Conservation (phyloP, 2,797 vertebrate species). For the Forpus xanthops region DNA sequence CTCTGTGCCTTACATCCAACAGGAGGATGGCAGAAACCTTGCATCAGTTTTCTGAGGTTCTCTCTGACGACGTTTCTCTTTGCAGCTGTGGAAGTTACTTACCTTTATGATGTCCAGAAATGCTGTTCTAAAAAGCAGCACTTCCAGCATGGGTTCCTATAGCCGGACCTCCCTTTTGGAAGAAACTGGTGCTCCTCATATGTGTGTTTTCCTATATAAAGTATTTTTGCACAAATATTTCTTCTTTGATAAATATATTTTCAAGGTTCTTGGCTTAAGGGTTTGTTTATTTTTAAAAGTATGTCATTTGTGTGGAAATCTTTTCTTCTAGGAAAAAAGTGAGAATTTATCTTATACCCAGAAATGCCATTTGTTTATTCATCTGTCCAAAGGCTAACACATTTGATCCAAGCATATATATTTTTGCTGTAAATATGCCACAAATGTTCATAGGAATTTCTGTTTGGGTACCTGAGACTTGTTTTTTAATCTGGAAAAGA, state of each 20-base stretch:
- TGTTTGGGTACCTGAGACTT: not conserved
- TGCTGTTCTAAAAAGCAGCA: not conserved
- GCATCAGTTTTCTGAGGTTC: not conserved
- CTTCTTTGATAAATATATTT: not conserved
- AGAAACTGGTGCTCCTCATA: not conserved
- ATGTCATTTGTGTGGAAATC: not conserved
- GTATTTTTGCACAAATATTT: not conserved
- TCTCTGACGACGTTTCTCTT: not conserved
- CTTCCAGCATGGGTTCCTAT: not conserved
- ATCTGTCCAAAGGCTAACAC: not conserved
- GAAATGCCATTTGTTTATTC: not conserved
- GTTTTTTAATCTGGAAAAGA: not conserved
- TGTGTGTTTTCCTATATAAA: not conserved
- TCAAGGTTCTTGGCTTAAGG: not conserved
- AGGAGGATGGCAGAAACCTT: not conserved
- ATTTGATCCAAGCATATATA: not conserved
- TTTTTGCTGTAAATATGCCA: not conserved
- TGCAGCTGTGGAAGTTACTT: not conserved
- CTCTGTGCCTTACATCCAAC: not conserved
- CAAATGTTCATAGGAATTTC: not conserved
- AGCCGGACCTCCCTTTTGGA: not conserved
- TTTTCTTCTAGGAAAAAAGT: not conserved
- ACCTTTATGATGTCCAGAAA: not conserved
- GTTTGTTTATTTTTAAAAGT: not conserved
- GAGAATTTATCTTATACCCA: not conserved